Percentiles rank a stretch among this genome's conserved stretches.
phyloP scores from a whole-genome alignment of 2,113 vertebrate species.

The Eulemur rufifrons region DNA sequence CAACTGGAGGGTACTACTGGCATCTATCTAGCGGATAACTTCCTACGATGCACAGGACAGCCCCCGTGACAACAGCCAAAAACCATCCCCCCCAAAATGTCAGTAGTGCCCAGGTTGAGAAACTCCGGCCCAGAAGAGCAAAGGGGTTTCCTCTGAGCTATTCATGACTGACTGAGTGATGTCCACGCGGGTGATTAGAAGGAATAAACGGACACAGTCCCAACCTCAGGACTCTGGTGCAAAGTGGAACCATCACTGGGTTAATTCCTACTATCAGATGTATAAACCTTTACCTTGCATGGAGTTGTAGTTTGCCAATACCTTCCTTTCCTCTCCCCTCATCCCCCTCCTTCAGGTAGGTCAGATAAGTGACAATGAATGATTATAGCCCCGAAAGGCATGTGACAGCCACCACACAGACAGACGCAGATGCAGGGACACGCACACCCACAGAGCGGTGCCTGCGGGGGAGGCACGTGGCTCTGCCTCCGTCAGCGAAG shows the following conservation, averaged over 20 bases:
- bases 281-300: not conserved
- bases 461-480: not conserved
- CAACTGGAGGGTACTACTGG: not conserved
- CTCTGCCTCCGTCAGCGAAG: not conserved
- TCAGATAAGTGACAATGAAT: not conserved
- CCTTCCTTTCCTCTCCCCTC: not conserved
- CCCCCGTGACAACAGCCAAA: not conserved
- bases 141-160: not conserved
- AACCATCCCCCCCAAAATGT: not conserved
- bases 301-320: rapidly evolving
- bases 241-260: not conserved
- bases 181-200: not conserved
- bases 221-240: not conserved
- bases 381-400: not conserved
- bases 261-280: not conserved
- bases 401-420: not conserved
- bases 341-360: too few relatives aligned
- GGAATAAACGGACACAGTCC: rapidly evolving
- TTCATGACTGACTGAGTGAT: not conserved
- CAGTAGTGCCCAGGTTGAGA: not conserved
- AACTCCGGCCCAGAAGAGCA: not conserved
- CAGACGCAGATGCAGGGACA: not conserved
- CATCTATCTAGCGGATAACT: too few relatives aligned
- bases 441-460: not conserved
- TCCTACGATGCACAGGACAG: rapidly evolving